Evolutionary conservation across 1,140 invertebrate genomes (phyloP).

Genomic region (Wiebesia pumilae): DNA sequence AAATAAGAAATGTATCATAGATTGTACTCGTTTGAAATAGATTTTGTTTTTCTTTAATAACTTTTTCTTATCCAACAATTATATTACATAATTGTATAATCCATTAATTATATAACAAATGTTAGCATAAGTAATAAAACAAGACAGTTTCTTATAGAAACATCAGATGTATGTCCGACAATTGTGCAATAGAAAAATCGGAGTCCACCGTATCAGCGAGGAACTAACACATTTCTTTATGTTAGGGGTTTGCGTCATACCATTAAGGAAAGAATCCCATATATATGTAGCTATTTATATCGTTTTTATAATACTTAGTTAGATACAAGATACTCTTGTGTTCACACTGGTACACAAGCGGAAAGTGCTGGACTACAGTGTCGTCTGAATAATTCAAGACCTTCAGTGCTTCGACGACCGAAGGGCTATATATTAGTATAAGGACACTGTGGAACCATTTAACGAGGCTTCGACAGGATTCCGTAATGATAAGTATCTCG

Average conservation of each 20-base stretch:
- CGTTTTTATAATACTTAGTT: background rate
- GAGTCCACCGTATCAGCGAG: too few relatives aligned
- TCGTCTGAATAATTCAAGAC: constrained; percentile 63
- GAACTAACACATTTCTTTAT: background rate
- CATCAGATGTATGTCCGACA: too few relatives aligned
- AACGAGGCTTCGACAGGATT: constrained; percentile 46
- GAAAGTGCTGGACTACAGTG: too few relatives aligned
- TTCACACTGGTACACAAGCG: background rate
- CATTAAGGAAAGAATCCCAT: background rate
- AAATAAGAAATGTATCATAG: too few relatives aligned
- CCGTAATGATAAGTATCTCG: constrained; percentile 66
- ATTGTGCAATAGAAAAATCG: too few relatives aligned
- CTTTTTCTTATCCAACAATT: too few relatives aligned
- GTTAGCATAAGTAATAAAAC: too few relatives aligned
- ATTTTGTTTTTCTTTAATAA: too few relatives aligned
- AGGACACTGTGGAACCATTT: constrained; percentile 61
- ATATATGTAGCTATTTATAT: background rate
- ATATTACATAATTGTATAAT: too few relatives aligned
- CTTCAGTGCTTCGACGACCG: background rate
- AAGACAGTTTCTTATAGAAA: too few relatives aligned
- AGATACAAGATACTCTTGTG: background rate
- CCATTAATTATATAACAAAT: too few relatives aligned
- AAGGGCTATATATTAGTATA: background rate
- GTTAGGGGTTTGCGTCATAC: background rate
- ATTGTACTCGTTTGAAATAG: too few relatives aligned